Evolutionary conservation across 2,113 vertebrate genomes (phyloP).

Genomic region (Anoura caudifer): DNA sequence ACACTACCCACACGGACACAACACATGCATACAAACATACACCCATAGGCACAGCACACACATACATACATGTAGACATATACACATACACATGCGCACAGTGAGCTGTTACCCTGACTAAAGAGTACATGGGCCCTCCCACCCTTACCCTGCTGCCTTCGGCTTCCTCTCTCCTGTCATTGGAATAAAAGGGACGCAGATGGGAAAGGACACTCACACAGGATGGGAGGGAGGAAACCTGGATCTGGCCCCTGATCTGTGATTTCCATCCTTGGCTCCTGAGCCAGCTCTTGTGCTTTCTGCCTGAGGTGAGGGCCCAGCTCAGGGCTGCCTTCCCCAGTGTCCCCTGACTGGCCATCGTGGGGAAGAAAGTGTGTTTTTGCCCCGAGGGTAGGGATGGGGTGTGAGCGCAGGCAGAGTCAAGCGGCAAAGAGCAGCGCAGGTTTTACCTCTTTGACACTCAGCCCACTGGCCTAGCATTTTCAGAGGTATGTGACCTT

Average conservation of each 20-base stretch:
- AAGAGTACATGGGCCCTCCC: neutral
- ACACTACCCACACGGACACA: too few species aligned
- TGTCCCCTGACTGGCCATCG: neutral
- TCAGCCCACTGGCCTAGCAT: neutral
- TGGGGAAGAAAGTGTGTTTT: too few species aligned
- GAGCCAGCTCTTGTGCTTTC: neutral
- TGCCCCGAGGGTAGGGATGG: neutral
- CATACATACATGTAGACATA: neutral
- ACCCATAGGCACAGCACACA: neutral
- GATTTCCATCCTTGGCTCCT: neutral
- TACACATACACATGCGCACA: accelerated
- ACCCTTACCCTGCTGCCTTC: neutral
- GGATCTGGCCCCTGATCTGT: neutral
- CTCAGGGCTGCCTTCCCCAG: neutral
- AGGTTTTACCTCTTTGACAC: neutral
- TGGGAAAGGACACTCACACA: neutral
- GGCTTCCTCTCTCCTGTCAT: neutral
- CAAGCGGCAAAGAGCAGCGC: too few species aligned
- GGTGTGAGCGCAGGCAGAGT: neutral
- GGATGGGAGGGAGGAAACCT: neutral
- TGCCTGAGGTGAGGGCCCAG: neutral
- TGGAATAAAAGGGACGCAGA: neutral
- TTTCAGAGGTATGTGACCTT: neutral
- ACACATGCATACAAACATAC: neutral
- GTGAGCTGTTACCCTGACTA: neutral